Evolutionary conservation across 2,888 invertebrate genomes (phyloP).

Genomic region (Leptarthrus brevirostris): DNA sequence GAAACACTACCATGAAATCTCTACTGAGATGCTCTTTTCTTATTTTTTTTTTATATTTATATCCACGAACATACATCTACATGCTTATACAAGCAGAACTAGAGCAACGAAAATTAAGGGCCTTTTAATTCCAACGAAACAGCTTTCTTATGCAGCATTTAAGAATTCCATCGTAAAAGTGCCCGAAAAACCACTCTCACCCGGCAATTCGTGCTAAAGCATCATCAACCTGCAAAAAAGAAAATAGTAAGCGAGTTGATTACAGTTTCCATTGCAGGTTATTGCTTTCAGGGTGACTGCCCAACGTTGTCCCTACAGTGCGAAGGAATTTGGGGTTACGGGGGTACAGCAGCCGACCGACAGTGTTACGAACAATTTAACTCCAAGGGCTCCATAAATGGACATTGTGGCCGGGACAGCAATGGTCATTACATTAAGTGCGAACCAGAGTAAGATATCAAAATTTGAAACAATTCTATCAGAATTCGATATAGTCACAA

Average conservation of each 20-base stretch:
- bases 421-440: slow-evolving; percentile 86
- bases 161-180: no score
- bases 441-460: slow-evolving; percentile 78
- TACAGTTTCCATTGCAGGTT: slow-evolving; percentile 69
- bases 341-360: slow-evolving; percentile 82
- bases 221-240: slow-evolving; percentile 10
- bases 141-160: no score
- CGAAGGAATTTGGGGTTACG: slow-evolving; percentile 92
- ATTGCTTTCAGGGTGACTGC: slow-evolving; percentile 93
- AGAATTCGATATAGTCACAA: slow-evolving; percentile 23
- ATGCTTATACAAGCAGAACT: no score
- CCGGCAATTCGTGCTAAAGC: not conserved
- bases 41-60: no score
- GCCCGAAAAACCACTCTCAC: no score
- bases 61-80: no score
- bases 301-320: slow-evolving; percentile 91
- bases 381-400: slow-evolving; percentile 92
- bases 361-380: slow-evolving; percentile 96
- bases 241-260: slow-evolving; percentile 17
- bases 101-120: no score
- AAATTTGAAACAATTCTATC: slow-evolving; percentile 45
- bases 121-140: no score
- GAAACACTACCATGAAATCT: no score
- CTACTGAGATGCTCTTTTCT: no score
- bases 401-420: slow-evolving; percentile 90